Evolutionary conservation across 2,888 invertebrate genomes (phyloP).

Genomic region (Agriopis leucophaearia): DNA sequence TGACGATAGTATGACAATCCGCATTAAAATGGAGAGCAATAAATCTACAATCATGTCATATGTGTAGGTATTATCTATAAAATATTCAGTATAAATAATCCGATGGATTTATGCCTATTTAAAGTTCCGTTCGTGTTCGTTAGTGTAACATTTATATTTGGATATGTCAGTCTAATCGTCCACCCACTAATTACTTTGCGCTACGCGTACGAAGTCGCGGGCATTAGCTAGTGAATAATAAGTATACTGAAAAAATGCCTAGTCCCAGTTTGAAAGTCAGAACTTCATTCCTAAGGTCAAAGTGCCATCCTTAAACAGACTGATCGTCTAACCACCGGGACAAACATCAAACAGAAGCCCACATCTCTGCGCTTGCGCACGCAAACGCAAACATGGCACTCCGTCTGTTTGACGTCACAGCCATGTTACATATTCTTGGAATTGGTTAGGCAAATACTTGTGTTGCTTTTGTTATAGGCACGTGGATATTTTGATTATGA

Average conservation of each 20-base stretch:
- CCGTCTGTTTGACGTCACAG: constrained; percentile 43
- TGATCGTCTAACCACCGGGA: constrained; percentile 34
- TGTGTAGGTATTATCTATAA: too few relatives aligned
- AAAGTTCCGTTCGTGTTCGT: too few relatives aligned
- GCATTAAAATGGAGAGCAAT: too few relatives aligned
- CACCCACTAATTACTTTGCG: too few relatives aligned
- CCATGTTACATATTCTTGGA: constrained; percentile 49
- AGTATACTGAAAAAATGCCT: neutral
- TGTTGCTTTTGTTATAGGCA: constrained; percentile 27
- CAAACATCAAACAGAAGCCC: constrained; percentile 57
- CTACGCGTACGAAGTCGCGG: too few relatives aligned
- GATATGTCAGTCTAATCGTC: too few relatives aligned
- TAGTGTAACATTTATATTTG: too few relatives aligned
- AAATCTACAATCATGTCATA: too few relatives aligned
- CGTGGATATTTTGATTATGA: constrained; percentile 17
- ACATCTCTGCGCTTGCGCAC: constrained; percentile 46
- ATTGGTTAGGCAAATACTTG: constrained; percentile 47
- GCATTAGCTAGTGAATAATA: too few relatives aligned
- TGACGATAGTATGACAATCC: too few relatives aligned
- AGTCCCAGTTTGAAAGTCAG: neutral
- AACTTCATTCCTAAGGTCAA: constrained; percentile 25
- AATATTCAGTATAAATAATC: too few relatives aligned
- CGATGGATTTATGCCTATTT: too few relatives aligned
- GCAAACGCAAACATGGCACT: constrained; percentile 44
- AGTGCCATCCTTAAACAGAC: constrained; percentile 36